Evolutionary conservation across 2,113 vertebrate species (phyloP), one percentile per base, ranked within the genome.

Genomic region (Gorsachius goisagi): DNA sequence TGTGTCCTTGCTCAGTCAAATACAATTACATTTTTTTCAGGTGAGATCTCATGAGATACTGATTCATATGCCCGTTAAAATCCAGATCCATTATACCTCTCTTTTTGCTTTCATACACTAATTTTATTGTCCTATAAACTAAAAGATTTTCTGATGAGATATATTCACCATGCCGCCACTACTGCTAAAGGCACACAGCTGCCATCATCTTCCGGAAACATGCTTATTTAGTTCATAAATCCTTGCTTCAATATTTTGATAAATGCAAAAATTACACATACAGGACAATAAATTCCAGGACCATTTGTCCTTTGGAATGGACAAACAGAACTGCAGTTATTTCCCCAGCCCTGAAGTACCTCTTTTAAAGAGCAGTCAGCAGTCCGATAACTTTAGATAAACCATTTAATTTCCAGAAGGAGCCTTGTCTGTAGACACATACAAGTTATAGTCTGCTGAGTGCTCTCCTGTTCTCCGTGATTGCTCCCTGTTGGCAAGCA

Each of bases 71-170:
- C 53, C 79, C 91, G 92, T 84, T 96, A 92, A 97, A 95, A 87
- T 44, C 62, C 77, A 96, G 66, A 75, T 50, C 85, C 88, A 85
- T 95, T 97, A 95, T 84, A 85, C 56, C 39, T 60, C 66, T 91
- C 88, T 75, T 93, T 89, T 73, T 95, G 74, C 89, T 95, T 93
- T 95, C 86, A 94, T 85, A 92, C 95, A 87, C 73, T 95, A 66
- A 90, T 97, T 96, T 97, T 95, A 93, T 93, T 95, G 93, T 93
- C 47, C 72, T 84, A 92, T 96, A 93, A 93, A 97, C 71, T 1
- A 78, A 47, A 90, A 96, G 72, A 77, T 92, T 92, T 90, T 84
- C 69, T 78, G 83, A 55, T 86, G 86, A 94, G 90, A 92, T 89
- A 58, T 5, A 85, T 60, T 68, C 37, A 62, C 83, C 49, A 64